Base-by-base conservation (phyloP, 2,888 invertebrate species). In the Diadegma fenestrale region DNA sequence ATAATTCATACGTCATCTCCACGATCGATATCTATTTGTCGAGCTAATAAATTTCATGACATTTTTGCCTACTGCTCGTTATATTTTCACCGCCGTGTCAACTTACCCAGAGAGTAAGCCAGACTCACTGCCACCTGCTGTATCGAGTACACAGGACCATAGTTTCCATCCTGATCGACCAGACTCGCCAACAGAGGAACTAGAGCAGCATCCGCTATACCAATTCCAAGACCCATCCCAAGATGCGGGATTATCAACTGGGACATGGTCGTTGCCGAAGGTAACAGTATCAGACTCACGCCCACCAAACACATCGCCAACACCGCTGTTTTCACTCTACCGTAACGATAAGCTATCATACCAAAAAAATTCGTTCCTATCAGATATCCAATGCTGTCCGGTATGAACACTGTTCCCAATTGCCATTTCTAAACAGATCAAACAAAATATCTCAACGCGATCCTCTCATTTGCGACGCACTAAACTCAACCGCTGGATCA, bases 311-410 rank as follows among this genome's bases (percentile, higher is more conserved):
- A 89, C 93, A 97, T 94, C 0, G 96, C 96, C 10, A 95, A 91
- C 72, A 96, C 94, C 0, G 96, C 96, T 33, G 96, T 95, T 89
- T 95, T 95, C 92, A 96, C 95, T 88, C 96, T 95, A 0, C 97
- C 97, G 69, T 96, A 94, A 85, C 94, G 95, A 90, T 95, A 96
- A 6, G 97, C 96, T 37, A 96, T 93, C 63, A 95, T 94, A 7
- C 97, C 97, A 90, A 97, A 97, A 89, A 96, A 96, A 93, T 97
- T 97, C 0, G 97, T 97, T 37, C 97, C 98, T 58, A 98, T 93
- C 85, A 98, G 95, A 91, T 98, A 98, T 0, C 98, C 98, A 45
- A 98, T 91, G 89, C 97, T 98, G 93, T 98, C 98, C 0, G 98
- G 98, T 85, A 98, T 96, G 90, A 98, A 98, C 6, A 97, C 97